Evolutionary conservation across 2,888 invertebrate genomes (phyloP).

Genomic region (Phoenoteleia sp.): DNA sequence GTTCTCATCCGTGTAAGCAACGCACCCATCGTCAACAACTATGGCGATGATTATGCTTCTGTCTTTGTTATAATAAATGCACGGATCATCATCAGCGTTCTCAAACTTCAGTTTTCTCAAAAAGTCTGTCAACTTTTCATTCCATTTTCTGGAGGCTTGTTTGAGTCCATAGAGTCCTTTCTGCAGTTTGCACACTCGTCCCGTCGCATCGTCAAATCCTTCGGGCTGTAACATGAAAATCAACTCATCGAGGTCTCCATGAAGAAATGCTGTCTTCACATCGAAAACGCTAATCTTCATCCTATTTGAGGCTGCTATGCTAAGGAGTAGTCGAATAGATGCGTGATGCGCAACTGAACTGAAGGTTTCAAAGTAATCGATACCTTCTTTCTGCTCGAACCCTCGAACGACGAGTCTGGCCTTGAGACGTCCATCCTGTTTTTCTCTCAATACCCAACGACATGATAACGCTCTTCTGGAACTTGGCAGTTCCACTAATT

Average conservation of each 20-base stretch:
- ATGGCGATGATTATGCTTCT: constrained; percentile 68
- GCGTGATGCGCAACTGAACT: constrained; percentile 75
- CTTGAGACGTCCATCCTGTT: constrained; percentile 73
- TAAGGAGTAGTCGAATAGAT: constrained; percentile 73
- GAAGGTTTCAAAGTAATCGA: constrained; percentile 74
- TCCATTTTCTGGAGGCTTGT: no score
- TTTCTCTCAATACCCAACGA: constrained; percentile 74
- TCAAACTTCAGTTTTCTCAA: constrained; percentile 55
- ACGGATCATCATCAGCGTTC: constrained; percentile 77
- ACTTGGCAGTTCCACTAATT: constrained; percentile 56
- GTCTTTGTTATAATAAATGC: constrained; percentile 76
- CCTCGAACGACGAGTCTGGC: constrained; percentile 75
- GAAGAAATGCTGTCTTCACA: constrained; percentile 58
- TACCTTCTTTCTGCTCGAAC: constrained; percentile 72
- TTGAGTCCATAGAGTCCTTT: no score
- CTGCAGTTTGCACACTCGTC: no score
- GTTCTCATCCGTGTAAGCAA: constrained; percentile 55
- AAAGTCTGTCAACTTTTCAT: no score
- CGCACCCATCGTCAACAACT: constrained; percentile 76
- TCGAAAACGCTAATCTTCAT: constrained; percentile 67
- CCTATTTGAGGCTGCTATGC: constrained; percentile 71
- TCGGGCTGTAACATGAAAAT: no score
- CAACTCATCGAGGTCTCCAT: no score
- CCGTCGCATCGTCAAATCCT: no score
- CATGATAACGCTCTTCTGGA: constrained; percentile 27